Percentiles rank a stretch among this genome's conserved stretches.
Conservation (phyloP, 2,113 vertebrate species). For the Chelonoidis abingdonii region DNA sequence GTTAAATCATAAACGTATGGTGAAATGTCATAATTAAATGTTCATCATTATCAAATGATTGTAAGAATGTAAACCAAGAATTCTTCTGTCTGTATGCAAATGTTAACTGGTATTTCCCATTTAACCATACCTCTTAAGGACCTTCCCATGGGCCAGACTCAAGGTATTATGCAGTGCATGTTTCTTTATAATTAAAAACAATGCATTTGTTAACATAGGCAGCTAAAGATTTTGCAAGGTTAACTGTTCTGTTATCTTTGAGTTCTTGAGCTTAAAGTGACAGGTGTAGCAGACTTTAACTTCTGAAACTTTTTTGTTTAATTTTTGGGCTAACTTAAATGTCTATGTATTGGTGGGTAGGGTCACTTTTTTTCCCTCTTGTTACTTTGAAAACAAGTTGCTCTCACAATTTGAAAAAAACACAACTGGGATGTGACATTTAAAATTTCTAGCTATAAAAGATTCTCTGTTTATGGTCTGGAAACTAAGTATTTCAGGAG, state of each 20-base stretch:
- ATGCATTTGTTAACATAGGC: not conserved
- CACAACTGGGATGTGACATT: not conserved
- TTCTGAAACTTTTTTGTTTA: not conserved
- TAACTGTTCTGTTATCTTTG: fast-evolving
- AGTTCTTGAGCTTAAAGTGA: not conserved
- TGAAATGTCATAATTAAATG: not conserved
- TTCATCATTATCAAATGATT: not conserved
- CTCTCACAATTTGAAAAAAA: not conserved
- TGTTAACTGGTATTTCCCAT: not conserved
- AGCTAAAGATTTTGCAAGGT: not conserved
- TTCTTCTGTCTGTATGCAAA: not conserved
- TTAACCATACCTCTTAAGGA: not conserved
- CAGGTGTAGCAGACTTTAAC: not conserved
- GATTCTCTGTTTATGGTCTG: too few relatives aligned
- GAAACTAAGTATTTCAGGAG: too few relatives aligned
- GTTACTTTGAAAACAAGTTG: not conserved
- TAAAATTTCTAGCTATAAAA: not conserved
- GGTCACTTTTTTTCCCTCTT: not conserved
- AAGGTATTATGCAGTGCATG: not conserved
- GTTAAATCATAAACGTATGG: not conserved
- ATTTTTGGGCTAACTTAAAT: not conserved
- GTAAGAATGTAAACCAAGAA: not conserved
- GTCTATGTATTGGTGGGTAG: too few relatives aligned
- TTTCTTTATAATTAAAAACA: not conserved
- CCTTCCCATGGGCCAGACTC: not conserved